These are phyloP conservation scores for Campylorhamphus procurvoides DNA, from an alignment of 2,113 vertebrate species.

Conservation along the genomic window DNA sequence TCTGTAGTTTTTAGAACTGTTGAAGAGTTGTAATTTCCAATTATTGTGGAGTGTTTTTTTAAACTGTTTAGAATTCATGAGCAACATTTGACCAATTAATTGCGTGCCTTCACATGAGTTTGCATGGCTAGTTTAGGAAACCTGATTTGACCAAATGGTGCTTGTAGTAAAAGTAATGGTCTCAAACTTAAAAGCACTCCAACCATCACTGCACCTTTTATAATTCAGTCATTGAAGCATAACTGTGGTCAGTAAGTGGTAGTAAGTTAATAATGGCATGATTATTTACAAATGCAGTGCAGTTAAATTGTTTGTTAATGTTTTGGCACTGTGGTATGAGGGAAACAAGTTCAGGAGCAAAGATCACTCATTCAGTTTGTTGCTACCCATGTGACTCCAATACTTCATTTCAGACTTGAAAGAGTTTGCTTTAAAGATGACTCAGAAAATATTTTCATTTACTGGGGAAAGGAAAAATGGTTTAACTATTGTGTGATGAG, in stretches of 20 bases:
- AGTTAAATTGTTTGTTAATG: neutral
- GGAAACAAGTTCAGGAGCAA: neutral
- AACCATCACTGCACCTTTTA: neutral
- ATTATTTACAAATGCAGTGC: neutral
- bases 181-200: neutral
- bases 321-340: neutral
- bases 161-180: neutral
- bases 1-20: fast-evolving
- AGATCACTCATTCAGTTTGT: neutral
- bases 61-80: neutral
- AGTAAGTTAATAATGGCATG: neutral
- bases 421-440: neutral
- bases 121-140: neutral
- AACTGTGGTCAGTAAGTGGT: neutral
- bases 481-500: neutral
- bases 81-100: neutral
- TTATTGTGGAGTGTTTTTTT: neutral
- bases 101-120: neutral
- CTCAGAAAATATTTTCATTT: neutral
- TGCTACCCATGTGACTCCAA: neutral
- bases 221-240: neutral
- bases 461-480: neutral
- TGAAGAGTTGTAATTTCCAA: neutral
- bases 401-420: neutral
- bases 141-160: neutral